These are phyloP conservation scores for Halcyon badia DNA, from an alignment of 2,797 vertebrate genomes.

Conservation along the genomic window DNA sequence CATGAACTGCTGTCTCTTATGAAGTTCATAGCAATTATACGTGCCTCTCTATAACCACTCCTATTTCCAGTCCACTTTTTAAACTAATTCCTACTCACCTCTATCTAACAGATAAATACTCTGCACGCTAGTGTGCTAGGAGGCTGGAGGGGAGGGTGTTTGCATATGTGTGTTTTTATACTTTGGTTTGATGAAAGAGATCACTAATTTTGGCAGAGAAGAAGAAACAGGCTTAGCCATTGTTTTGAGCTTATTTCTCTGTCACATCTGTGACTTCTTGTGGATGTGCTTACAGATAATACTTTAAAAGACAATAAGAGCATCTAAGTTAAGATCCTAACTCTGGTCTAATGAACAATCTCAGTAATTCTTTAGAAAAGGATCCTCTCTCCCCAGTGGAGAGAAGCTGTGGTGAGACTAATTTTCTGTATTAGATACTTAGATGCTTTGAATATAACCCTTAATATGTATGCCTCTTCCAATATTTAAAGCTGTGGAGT, in stretches of 20 bases:
- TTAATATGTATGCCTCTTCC: not conserved
- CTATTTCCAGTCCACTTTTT: not conserved
- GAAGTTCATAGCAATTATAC: not conserved
- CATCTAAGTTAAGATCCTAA: not conserved
- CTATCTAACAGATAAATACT: not conserved
- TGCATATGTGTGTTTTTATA: fast-evolving
- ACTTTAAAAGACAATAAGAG: not conserved
- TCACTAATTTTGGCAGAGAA: not conserved
- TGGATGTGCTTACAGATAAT: not conserved
- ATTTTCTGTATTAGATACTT: not conserved
- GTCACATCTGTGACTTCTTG: not conserved
- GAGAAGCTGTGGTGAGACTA: not conserved
- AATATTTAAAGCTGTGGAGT: not conserved
- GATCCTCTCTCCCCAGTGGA: not conserved
- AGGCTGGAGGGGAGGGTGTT: fast-evolving
- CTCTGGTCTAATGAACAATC: not conserved
- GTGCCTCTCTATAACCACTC: not conserved
- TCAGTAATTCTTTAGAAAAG: not conserved
- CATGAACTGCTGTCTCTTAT: not conserved
- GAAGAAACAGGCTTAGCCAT: not conserved
- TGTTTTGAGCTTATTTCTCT: not conserved
- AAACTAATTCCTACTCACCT: not conserved
- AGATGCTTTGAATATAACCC: not conserved
- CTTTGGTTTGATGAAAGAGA: not conserved
- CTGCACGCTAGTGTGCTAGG: not conserved